Evolutionary conservation across 92 coral and sea anemone genomes (phyloP).

Genomic region (Muricea muricata): DNA sequence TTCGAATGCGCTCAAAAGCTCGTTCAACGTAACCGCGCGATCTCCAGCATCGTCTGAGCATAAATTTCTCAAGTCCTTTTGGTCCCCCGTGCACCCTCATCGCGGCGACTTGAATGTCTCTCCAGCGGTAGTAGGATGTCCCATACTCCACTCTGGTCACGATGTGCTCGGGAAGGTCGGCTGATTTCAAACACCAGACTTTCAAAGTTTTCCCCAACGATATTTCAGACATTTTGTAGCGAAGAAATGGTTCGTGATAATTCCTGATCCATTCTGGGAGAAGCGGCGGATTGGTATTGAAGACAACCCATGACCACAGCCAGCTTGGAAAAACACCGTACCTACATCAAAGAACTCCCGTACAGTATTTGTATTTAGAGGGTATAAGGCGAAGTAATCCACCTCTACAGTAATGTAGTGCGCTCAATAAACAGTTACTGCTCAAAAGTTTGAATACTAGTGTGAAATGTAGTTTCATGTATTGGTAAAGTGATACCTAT

Average conservation of each 20-base stretch:
- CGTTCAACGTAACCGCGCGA: constrained; percentile 89
- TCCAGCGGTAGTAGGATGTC: constrained; percentile 91
- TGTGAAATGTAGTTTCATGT: too few relatives aligned
- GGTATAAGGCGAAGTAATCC: too few relatives aligned
- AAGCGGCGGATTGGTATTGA: constrained; percentile 86
- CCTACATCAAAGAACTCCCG: constrained; percentile 46
- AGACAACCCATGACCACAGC: constrained; percentile 96
- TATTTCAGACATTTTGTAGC: constrained; percentile 83
- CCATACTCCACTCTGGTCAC: constrained; percentile 87
- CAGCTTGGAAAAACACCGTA: constrained; percentile 93
- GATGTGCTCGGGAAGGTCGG: constrained; percentile 64
- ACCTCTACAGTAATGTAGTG: too few relatives aligned
- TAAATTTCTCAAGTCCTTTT: constrained; percentile 68
- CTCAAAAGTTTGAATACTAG: too few relatives aligned
- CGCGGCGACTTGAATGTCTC: constrained; percentile 84
- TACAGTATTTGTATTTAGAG: too few relatives aligned
- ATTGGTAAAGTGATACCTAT: too few relatives aligned
- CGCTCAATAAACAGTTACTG: too few relatives aligned
- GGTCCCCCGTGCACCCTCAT: constrained; percentile 83
- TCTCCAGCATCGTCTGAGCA: constrained; percentile 89
- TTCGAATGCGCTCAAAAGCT: constrained; percentile 45
- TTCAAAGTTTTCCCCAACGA: constrained; percentile 83
- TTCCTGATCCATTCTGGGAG: constrained; percentile 88
- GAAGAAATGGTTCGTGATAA: constrained; percentile 85
- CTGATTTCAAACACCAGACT: constrained; percentile 83